Base-by-base conservation (phyloP, 2,113 vertebrate genomes). In the Apistogramma diplotaenia region DNA sequence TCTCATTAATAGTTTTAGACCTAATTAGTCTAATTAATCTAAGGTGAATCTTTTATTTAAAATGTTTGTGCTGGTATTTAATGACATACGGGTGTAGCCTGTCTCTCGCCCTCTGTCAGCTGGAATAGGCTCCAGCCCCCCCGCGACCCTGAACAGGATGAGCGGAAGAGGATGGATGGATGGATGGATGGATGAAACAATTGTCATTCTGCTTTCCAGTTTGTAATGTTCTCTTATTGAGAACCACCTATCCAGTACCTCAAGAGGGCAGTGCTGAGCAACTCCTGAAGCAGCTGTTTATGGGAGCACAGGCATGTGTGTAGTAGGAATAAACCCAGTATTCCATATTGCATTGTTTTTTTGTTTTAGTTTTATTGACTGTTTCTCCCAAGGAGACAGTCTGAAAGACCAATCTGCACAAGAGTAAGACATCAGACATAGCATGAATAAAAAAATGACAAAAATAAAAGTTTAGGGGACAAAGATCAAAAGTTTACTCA, bases 211-310 rank as follows among this genome's bases (percentile, higher is more conserved):
- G 33, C 8, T 35, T 8, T 35, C 21, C 37, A 5, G 23, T 65
- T 65, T 65, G 25, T 25, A 25, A 65, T 25, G 8, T 53, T 15
- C 29, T 12, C 56, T 29, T 23, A 59, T 49, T 62, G 16, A 49
- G 57, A 6, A 33, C 59, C 15, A 16, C 16, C 55, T 25, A 21
- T 6, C 1, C 5, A 51, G 13, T 15, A 51, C 81, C 84, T 54
- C 84, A 83, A 7, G 82, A 54, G 71, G 88, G 51, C 84, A 29
- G 62, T 85, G 80, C 70, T 43, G 37, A 79, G n/a, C 74, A 7
- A 29, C 21, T 56, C 25, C 7, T 67, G 62, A 33, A 65, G 21
- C 65, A 62, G 4, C 21, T 15, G 27, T 46, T 49, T 21, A 33
- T 11, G 7, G 78, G 3, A 27, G 4, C 12, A 49, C 23, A 27